These are phyloP conservation scores for Psittacus erithacus DNA, from an alignment of 2,113 vertebrate genomes.

Conservation along the genomic window DNA sequence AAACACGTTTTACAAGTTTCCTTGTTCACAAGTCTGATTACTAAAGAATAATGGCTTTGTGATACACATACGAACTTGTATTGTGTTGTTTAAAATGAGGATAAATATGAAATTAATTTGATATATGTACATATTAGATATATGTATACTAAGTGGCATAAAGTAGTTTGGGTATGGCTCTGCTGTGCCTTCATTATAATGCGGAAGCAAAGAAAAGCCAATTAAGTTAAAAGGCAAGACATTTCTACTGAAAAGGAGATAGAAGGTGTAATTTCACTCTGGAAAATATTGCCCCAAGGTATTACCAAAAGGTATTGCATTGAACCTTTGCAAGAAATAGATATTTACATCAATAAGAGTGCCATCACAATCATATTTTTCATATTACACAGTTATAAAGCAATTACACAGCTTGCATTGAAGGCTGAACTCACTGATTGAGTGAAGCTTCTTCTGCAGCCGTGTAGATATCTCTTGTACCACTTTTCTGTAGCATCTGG, in stretches of 20 bases:
- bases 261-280: background rate
- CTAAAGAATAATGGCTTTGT: background rate
- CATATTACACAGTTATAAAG: background rate
- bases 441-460: background rate
- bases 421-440: background rate
- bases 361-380: background rate
- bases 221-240: slow-evolving; percentile 31
- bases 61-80: background rate
- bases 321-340: background rate
- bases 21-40: background rate
- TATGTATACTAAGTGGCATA: background rate
- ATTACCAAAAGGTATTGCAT: background rate
- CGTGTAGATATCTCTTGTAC: background rate
- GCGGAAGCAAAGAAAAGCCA: background rate
- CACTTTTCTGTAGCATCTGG: background rate
- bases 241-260: background rate
- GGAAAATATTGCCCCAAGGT: background rate
- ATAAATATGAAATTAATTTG: background rate
- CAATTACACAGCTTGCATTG: background rate
- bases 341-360: background rate
- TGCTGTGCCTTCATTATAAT: background rate
- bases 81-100: background rate
- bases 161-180: background rate
- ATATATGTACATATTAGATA: background rate
- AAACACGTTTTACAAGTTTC: background rate